These are phyloP conservation scores for Tribolium freemani DNA, from an alignment of 2,888 invertebrate genomes.

Conservation along the genomic window DNA sequence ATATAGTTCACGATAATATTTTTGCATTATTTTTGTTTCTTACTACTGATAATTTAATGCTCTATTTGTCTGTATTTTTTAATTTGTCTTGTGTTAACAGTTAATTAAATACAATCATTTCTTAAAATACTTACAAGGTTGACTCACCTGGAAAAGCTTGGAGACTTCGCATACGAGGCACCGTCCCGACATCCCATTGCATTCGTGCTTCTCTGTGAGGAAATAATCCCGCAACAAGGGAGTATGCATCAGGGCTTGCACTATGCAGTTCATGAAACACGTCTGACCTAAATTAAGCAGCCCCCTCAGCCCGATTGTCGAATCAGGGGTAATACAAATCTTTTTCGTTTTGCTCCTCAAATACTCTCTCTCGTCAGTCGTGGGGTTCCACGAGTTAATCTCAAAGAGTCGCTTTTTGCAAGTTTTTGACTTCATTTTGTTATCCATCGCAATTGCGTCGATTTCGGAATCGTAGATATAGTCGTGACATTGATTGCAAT, in stretches of 20 bases:
- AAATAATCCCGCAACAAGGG: constrained; percentile 96
- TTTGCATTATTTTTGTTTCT: too few relatives aligned
- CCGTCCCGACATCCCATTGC: constrained; percentile 77
- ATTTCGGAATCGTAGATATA: constrained; percentile 80
- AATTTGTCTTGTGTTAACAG: too few relatives aligned
- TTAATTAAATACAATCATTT: too few relatives aligned
- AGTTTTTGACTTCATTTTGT: constrained; percentile 61
- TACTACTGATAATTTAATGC: too few relatives aligned
- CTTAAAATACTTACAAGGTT: too few relatives aligned
- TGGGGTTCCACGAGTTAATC: constrained; percentile 80
- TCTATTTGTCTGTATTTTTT: too few relatives aligned
- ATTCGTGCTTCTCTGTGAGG: constrained; percentile 93
- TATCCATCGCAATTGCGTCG: constrained; percentile 62
- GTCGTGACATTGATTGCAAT: constrained; percentile 92
- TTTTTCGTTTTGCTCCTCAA: constrained; percentile 83
- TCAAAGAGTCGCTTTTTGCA: constrained; percentile 66
- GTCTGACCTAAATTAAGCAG: constrained; percentile 96
- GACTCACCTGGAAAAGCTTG: constrained; percentile 94
- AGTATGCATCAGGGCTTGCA: constrained; percentile 95
- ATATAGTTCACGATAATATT: too few relatives aligned
- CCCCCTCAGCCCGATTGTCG: constrained; percentile 92
- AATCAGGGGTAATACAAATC: constrained; percentile 83
- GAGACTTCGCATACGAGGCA: constrained; percentile 97
- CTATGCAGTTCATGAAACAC: constrained; percentile 99
- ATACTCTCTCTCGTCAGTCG: constrained; percentile 82